Conservation (phyloP, 2,888 invertebrate genomes). For the Himalopsyche tibetana region DNA sequence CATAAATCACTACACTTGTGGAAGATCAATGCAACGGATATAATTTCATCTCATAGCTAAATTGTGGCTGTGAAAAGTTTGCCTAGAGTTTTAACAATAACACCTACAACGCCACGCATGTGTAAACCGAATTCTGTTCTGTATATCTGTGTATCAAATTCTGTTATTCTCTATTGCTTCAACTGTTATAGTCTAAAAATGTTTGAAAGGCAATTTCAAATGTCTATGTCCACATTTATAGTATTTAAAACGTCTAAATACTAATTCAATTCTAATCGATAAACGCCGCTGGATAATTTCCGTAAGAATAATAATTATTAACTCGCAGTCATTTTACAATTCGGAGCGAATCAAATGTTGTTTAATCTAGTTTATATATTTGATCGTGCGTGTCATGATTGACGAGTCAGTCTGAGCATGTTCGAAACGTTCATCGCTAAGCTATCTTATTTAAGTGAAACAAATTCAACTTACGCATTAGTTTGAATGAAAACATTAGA, state of each 20-base stretch:
- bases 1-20: no score
- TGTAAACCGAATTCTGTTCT: background rate
- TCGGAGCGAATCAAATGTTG: background rate
- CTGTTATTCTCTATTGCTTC: slow-evolving; percentile 14
- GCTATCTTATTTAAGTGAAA: background rate
- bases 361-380: slow-evolving; percentile 1
- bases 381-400: slow-evolving; percentile 35
- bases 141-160: background rate
- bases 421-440: slow-evolving; percentile 10
- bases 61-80: no score
- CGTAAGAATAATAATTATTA: slow-evolving; percentile 1
- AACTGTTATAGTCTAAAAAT: background rate
- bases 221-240: background rate
- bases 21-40: no score
- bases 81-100: background rate
- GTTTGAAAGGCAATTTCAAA: slow-evolving; percentile 56
- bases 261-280: background rate
- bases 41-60: no score
- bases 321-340: background rate
- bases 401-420: slow-evolving; percentile 36
- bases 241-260: background rate
- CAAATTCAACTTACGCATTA: background rate
- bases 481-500: background rate
- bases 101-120: background rate
- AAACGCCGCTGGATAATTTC: background rate